A percentile compares a stretch with the other conserved stretches of the same genome.
These are phyloP conservation scores for Molossus molossus DNA, from an alignment of 2,797 vertebrate species.

Conservation along the genomic window DNA sequence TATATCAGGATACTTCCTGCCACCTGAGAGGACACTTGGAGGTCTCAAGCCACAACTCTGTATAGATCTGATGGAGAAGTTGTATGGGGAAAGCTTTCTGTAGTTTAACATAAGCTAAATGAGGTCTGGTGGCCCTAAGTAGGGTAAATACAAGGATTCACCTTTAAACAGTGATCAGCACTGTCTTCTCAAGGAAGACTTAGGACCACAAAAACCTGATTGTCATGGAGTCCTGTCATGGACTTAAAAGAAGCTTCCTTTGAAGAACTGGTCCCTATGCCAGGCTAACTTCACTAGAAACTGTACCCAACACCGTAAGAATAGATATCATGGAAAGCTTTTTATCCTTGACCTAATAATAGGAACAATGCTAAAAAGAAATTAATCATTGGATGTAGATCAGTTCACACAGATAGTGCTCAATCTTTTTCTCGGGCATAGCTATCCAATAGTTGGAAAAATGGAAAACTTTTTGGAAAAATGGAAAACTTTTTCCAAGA, in stretches of 20 bases:
- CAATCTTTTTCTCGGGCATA: conserved; percentile 42
- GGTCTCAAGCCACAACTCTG: background rate
- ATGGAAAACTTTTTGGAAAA: conserved; percentile 39
- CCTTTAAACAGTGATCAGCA: background rate
- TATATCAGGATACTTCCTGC: background rate
- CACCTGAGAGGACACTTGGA: background rate
- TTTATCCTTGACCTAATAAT: conserved; percentile 30
- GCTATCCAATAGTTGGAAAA: conserved; percentile 15
- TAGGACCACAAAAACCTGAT: background rate
- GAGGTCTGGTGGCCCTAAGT: background rate
- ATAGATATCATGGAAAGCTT: background rate
- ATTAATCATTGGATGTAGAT: conserved; percentile 25
- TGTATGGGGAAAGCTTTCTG: background rate
- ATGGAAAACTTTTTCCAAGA: conserved; percentile 53
- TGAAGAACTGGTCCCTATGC: background rate
- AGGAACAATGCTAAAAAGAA: background rate
- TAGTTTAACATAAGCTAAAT: background rate
- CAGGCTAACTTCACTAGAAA: background rate
- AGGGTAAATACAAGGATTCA: background rate
- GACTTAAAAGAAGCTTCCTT: background rate
- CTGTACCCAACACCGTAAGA: background rate
- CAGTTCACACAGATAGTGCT: conserved; percentile 36
- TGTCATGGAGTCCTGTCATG: background rate
- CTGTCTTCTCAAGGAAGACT: background rate
- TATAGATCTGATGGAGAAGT: background rate